A percentile compares a stretch with the other conserved stretches of the same genome.
These are phyloP conservation scores for Ormyrus labotus DNA, from an alignment of 2,888 invertebrate genomes.

Conservation along the genomic window DNA sequence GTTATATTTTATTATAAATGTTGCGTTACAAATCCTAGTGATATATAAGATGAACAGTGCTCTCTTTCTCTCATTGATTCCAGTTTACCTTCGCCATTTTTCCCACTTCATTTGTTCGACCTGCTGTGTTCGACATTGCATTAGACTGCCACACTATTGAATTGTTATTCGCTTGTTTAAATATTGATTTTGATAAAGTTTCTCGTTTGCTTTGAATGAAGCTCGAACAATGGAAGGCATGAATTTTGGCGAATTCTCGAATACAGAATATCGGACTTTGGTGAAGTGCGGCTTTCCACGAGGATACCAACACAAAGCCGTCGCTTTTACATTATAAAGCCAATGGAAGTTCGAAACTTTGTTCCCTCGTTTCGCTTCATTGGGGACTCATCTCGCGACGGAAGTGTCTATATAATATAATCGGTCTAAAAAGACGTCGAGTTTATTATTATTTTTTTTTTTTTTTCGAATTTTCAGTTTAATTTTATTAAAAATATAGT, in stretches of 20 bases:
- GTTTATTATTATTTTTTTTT: constrained; percentile 43
- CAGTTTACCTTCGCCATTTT: constrained; percentile 20
- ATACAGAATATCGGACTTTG: constrained; percentile 58
- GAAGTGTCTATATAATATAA: constrained; percentile 5
- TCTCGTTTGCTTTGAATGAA: neutral
- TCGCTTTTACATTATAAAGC: constrained; percentile 5
- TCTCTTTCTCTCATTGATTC: constrained; percentile 49
- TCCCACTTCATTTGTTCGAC: neutral
- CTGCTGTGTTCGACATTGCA: neutral
- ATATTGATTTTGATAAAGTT: neutral
- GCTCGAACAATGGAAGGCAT: constrained; percentile 14
- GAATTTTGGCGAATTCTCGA: constrained; percentile 37
- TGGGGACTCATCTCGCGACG: constrained; percentile 21
- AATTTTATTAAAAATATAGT: constrained; percentile 73
- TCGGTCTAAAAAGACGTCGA: constrained; percentile 22
- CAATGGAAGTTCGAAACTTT: constrained; percentile 30
- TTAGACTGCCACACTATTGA: neutral
- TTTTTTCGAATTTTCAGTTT: constrained; percentile 60
- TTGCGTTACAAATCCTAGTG: constrained; percentile 31
- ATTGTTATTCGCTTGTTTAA: constrained; percentile 8
- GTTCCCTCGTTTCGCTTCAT: constrained; percentile 39
- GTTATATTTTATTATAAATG: neutral
- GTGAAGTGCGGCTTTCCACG: constrained; percentile 49
- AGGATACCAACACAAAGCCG: constrained; percentile 24
- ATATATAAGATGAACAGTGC: constrained; percentile 43